Base-by-base conservation (phyloP, 2,797 vertebrate species). In the Trachops cirrhosus region DNA sequence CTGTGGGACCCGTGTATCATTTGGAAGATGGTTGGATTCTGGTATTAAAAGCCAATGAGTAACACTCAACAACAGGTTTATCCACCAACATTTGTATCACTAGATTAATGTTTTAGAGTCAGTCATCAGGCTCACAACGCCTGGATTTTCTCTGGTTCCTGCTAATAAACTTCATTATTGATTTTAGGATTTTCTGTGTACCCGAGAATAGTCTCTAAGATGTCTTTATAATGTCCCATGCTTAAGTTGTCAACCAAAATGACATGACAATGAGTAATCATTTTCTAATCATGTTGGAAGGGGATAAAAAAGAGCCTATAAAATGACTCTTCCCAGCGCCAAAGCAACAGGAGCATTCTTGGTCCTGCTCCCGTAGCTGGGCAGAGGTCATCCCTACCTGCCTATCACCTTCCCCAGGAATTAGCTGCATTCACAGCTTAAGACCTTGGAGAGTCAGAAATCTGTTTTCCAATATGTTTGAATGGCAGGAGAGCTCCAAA, bases 371-470 rank as follows among this genome's bases (percentile, higher is more conserved):
- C 97, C 97, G 97, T 97, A 83, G 97, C 97, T 97, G 96, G 89
- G 64, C 74, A 62, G 79, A 97, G 97, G 97, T 97, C 98, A 96
- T 96, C 96, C 97, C 97, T 98, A 98, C 98, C 98, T 98, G 98
- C 98, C 98, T 98, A 97, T 98, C 98, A 98, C 98, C 98, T 98
- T 98, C 98, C 93, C 98, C 90, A 97, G 99, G 99, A 99, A 99
- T 99, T 99, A 99, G 98, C 98, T 98, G 97, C 98, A 98, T 98
- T 98, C 98, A 97, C 98, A 99, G 99, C 99, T 99, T 99, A 99
- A 99, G 98, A 98, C 98, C 97, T 98, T 97, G 96, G 98, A 96
- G 98, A 98, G 99, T 99, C 98, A 99, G 99, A 99, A 99, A 99
- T 99, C 99, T 99, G 99, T 98, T 98, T 98, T 98, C 98, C 98